These are phyloP conservation scores for Trichosurus vulpecula DNA, from an alignment of 2,797 vertebrate species.

Conservation along the genomic window DNA sequence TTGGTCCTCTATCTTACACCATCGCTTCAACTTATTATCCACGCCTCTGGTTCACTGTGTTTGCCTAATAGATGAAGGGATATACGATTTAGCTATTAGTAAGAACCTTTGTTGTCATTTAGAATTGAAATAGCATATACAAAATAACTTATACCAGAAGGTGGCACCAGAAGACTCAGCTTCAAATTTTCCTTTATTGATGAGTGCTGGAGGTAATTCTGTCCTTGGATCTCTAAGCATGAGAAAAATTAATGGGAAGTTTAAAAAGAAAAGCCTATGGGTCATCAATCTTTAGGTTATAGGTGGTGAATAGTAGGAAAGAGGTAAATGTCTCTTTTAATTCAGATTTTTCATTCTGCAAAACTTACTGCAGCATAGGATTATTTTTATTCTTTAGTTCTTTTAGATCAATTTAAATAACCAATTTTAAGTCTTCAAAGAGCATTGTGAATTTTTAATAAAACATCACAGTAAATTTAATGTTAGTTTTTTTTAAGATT, in stretches of 20 bases:
- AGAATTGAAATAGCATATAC: background rate
- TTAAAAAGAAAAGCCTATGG: background rate
- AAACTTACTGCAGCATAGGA: background rate
- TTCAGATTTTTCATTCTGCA: background rate
- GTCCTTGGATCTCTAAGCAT: background rate
- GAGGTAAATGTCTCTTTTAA: background rate
- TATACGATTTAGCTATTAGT: rapidly evolving
- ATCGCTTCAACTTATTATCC: background rate
- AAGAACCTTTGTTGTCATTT: background rate
- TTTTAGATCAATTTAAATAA: background rate
- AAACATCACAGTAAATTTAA: background rate
- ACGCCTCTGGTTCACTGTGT: background rate
- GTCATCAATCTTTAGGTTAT: background rate
- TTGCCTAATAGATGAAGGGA: background rate
- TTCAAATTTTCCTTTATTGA: conserved; percentile 55
- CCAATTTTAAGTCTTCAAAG: background rate
- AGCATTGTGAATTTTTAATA: background rate
- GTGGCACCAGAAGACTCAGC: conserved; percentile 83
- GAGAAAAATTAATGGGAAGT: background rate
- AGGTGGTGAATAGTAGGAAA: background rate
- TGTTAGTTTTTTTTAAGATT: background rate
- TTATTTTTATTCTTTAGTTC: background rate
- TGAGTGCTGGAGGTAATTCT: background rate
- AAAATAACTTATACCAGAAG: conserved; percentile 76
- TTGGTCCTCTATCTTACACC: background rate